Evolutionary conservation across 2,888 invertebrate genomes (phyloP), one percentile per base, ranked within the genome.

Genomic region (Brenthis daphne): DNA sequence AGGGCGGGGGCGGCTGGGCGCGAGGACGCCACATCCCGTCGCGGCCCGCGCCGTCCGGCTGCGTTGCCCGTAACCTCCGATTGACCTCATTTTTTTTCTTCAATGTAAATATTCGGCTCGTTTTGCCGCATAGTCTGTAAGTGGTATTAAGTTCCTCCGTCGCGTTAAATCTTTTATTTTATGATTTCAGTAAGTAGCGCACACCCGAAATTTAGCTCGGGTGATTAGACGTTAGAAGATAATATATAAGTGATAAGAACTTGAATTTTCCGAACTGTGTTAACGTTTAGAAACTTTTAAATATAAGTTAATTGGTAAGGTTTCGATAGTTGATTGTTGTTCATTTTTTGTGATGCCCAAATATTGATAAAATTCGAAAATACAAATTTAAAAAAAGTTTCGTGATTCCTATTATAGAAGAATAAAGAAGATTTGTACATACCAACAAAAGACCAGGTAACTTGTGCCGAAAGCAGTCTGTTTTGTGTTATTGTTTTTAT

Each of bases 101-200:
- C 87, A 90, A 92, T 92, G 92, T 92, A 92, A 92, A 92, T 92
- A 92, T 90, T 89, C 90, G 92, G 90, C 90, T 85, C 85, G 85
- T 87, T 85, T 86, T 88, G 90, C 89, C 90, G 91, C 91, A 89
- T 91, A 91, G 90, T 89, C 88, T 88, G 81, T 91, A 92, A 92
- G 92, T 89, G 92, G 92, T 92, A 85, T 87, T 89, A 85, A 90
- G 92, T 92, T 92, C 92, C 92, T 92, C 82, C 80, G 76, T 75
- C 84, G 85, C 85, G 86, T 86, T 83, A 73, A 74, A 70, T 83
- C 84, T 81, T 82, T 80, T 76, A 80, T 78, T 77, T 79, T 76
- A 76, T 73, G 73, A 71, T 74, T 75, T 76, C 75, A 75, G 76
- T 80, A 83, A 82, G 83, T 83, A 84, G 82, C 81, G 83, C 80